phyloP scores from a whole-genome alignment of 2,888 invertebrate genomes.

The Chloroclystis v-ata region DNA sequence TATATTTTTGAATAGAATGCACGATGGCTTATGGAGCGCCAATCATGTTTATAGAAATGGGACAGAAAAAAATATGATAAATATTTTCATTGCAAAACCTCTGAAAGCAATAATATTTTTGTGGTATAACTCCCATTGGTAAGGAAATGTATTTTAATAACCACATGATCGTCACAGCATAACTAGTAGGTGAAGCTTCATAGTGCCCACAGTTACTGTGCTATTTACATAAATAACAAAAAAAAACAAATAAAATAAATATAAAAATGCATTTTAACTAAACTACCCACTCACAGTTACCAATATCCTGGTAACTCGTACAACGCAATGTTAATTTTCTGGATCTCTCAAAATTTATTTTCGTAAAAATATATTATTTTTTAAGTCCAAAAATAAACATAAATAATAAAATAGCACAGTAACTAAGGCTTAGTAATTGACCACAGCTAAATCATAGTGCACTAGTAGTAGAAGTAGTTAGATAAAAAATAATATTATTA shows the following conservation, averaged over 20 bases:
- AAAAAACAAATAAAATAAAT: slow-evolving; percentile 12
- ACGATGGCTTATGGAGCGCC: slow-evolving; percentile 69
- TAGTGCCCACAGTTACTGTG: slow-evolving; percentile 57
- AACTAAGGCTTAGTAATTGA: slow-evolving; percentile 62
- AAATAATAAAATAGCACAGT: slow-evolving; percentile 45
- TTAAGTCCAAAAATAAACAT: slow-evolving; percentile 3
- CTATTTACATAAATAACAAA: slow-evolving; percentile 36
- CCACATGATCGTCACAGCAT: slow-evolving; percentile 61
- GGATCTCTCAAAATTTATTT: slow-evolving; percentile 19
- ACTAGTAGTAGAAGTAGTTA: slow-evolving; percentile 73
- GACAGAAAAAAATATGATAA: slow-evolving; percentile 39
- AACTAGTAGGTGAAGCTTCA: slow-evolving; percentile 53
- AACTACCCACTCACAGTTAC: background rate
- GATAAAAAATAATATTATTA: slow-evolving; percentile 72
- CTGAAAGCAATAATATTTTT: slow-evolving; percentile 76
- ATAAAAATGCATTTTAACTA: background rate
- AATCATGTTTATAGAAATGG: slow-evolving; percentile 39
- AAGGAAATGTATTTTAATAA: slow-evolving; percentile 68
- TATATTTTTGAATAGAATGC: slow-evolving; percentile 74
- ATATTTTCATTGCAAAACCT: slow-evolving; percentile 68
- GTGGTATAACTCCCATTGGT: slow-evolving; percentile 56
- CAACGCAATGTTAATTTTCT: slow-evolving; percentile 8
- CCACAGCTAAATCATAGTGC: slow-evolving; percentile 75
- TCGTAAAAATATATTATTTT: slow-evolving; percentile 22
- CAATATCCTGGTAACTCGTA: background rate